Evolutionary conservation across 2,797 vertebrate genomes (phyloP), one percentile per base, ranked within the genome.

Genomic region (Betta splendens): DNA sequence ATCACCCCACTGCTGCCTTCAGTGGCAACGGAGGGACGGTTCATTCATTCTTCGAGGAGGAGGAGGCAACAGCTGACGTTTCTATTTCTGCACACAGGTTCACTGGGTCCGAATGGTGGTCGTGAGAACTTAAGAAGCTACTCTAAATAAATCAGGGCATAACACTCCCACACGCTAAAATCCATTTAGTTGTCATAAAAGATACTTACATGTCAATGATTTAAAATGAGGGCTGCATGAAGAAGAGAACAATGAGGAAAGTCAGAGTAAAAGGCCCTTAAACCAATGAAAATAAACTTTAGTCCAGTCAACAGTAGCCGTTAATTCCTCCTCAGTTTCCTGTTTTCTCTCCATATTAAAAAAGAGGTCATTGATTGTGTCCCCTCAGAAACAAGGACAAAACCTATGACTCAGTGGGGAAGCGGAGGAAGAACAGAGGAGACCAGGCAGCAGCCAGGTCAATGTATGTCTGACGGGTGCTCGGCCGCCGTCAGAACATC

Each of bases 351-450:
- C 84, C 68, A 76, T 66, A 72, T 83, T 84, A 73, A 87, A 90
- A 87, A 90, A 50, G 88, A 51, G 85, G 87, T 87, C 86, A 85
- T 53, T 60, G 58, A 86, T 84, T 71, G 61, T 62, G 73, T 53
- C 36, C 74, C 70, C 74, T 71, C 46, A 35, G 70, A 87, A 25
- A 20, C 32, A n/a, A 61, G 52, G 69, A 66, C 59, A 52, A 46
- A 51, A 61, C 67, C 33, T 18, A 74, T 67, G 38, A 33, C 38
- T 74, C 62, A 71, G 47, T 79, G 72, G 70, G 35, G 42, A 62
- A 17, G 26, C 32, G 32, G 20, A 9, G 8, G 18, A 29, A 28
- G 11, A 55, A 28, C 3, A 49, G 40, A 47, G n/a, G n/a, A n/a
- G n/a, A 25, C 36, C 43, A 72, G 31, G 68, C 66, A 67, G 59